Evolutionary conservation across 1,140 invertebrate genomes (phyloP).

Genomic region (Dendroctonus ponderosae): DNA sequence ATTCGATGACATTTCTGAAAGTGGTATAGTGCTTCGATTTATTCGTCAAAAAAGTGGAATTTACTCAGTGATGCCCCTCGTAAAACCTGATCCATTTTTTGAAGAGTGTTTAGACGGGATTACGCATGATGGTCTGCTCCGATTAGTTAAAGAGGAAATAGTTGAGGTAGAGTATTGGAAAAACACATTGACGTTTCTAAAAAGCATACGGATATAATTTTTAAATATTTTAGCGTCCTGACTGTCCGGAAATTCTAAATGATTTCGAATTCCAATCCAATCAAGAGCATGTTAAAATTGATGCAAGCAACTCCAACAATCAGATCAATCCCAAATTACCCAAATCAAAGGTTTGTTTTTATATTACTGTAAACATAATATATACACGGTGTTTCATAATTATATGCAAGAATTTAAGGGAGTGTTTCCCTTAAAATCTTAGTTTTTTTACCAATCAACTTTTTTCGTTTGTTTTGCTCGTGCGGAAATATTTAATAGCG

Average conservation of each 20-base stretch:
- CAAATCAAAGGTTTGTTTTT: too few species aligned
- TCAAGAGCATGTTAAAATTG: not conserved
- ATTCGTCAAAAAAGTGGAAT: not conserved
- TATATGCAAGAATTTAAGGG: too few species aligned
- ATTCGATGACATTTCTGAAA: too few species aligned
- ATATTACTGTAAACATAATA: too few species aligned
- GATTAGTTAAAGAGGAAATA: not conserved
- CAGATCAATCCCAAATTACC: too few species aligned
- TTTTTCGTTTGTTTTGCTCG: too few species aligned
- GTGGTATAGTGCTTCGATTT: constrained; percentile 5
- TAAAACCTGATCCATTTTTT: constrained; percentile 15
- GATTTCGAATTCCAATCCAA: not conserved
- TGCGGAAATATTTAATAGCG: too few species aligned
- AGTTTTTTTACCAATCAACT: too few species aligned
- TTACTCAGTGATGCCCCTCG: constrained; percentile 7
- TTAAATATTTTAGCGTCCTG: not conserved
- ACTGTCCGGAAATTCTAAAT: not conserved
- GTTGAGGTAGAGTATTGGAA: not conserved
- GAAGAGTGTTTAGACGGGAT: constrained; percentile 4
- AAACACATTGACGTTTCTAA: not conserved
- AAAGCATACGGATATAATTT: not conserved
- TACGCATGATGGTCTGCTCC: not conserved
- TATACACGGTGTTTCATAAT: too few species aligned
- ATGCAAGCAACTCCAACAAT: too few species aligned
- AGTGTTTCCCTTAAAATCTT: too few species aligned